Evolutionary conservation across 1,140 invertebrate genomes (phyloP).

Genomic region (Scaptomyza hsui): DNA sequence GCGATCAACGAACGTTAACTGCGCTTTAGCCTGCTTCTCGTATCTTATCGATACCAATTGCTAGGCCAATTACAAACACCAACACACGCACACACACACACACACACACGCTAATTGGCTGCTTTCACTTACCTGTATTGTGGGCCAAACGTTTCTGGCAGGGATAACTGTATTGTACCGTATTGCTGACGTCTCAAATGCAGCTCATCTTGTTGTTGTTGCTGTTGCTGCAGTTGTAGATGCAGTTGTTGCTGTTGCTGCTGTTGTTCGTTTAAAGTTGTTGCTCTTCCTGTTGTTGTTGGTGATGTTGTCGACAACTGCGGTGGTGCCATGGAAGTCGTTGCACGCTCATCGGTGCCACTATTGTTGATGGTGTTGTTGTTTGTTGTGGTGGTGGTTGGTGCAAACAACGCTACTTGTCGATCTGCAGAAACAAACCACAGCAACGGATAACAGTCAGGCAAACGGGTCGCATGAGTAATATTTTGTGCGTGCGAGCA

Average conservation of each 20-base stretch:
- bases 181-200: slow-evolving; percentile 29
- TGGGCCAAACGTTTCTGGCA: slow-evolving; percentile 31
- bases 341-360: slow-evolving; percentile 40
- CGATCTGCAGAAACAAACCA: slow-evolving; percentile 40
- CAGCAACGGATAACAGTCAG: neutral
- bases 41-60: slow-evolving; percentile 25
- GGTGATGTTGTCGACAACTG: slow-evolving; percentile 28
- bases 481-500: slow-evolving; percentile 3
- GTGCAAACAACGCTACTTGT: slow-evolving; percentile 40
- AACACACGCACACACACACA: neutral
- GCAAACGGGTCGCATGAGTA: slow-evolving; percentile 44
- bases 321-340: slow-evolving; percentile 45
- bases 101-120: neutral
- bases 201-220: slow-evolving; percentile 12
- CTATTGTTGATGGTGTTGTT: neutral
- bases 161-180: slow-evolving; percentile 23
- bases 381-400: slow-evolving; percentile 30
- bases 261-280: neutral
- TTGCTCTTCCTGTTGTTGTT: neutral
- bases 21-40: neutral
- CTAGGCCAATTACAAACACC: slow-evolving; percentile 12
- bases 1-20: neutral
- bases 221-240: slow-evolving; percentile 7
- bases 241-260: slow-evolving; percentile 6
- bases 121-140: slow-evolving; percentile 31